phyloP scores from a whole-genome alignment of 2,113 vertebrate species.

The Lagopus muta region DNA sequence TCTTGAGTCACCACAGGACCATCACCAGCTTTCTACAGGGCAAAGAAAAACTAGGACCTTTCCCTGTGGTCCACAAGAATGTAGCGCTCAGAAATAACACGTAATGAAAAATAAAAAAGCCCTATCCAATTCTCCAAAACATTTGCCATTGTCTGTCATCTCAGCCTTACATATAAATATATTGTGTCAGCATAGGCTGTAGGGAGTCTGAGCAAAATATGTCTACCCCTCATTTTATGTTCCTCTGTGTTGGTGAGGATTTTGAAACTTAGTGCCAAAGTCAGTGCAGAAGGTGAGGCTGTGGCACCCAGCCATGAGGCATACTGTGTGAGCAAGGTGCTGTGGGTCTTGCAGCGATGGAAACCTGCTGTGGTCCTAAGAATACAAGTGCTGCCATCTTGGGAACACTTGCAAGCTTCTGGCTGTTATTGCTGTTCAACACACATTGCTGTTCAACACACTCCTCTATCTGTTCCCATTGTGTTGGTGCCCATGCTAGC shows the following conservation, averaged over 20 bases:
- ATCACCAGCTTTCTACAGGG: background rate
- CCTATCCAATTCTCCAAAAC: background rate
- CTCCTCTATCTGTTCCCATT: background rate
- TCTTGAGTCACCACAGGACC: background rate
- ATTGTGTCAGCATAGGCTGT: background rate
- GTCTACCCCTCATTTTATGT: background rate
- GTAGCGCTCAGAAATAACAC: background rate
- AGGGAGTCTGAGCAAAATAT: background rate
- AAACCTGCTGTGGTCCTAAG: background rate
- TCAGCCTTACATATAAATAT: background rate
- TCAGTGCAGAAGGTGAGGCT: background rate
- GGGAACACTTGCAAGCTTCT: fast-evolving
- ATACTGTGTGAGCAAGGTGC: too few species aligned
- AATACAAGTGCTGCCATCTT: fast-evolving
- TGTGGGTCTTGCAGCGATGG: background rate
- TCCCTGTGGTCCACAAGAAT: background rate
- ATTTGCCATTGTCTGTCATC: background rate
- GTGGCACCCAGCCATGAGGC: background rate
- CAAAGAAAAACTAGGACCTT: background rate
- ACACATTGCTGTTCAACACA: background rate
- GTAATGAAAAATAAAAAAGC: background rate
- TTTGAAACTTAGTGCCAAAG: background rate
- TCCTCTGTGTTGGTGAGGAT: background rate
- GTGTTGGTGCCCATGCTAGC: background rate
- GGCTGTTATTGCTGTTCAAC: background rate